Conservation (phyloP, 2,888 invertebrate species). For the Euplexia lucipara region DNA sequence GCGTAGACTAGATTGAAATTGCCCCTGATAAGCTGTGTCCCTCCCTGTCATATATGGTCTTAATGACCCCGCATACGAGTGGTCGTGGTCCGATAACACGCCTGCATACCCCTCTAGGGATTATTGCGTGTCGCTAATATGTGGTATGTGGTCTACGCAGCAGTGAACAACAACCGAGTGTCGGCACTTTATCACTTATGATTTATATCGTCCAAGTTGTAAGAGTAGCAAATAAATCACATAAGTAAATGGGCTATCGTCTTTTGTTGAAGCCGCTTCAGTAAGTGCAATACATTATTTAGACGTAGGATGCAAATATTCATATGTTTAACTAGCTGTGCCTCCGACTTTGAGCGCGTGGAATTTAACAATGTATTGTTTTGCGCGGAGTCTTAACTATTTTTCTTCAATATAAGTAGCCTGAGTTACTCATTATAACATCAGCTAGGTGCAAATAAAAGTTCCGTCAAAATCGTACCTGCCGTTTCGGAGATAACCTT, state of each 20-base stretch:
- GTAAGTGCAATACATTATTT: conserved; percentile 12
- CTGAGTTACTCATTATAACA: too few relatives aligned
- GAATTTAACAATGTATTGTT: too few relatives aligned
- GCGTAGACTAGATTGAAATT: not conserved
- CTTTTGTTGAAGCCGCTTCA: conserved; percentile 41
- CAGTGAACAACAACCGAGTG: conserved; percentile 47
- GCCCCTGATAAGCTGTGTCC: not conserved
- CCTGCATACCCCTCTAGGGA: conserved; percentile 25
- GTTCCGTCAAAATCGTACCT: too few relatives aligned
- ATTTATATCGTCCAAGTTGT: conserved; percentile 45
- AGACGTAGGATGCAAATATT: not conserved
- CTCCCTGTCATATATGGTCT: conserved; percentile 9
- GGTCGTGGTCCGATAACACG: conserved; percentile 24
- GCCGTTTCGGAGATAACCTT: too few relatives aligned
- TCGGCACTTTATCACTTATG: conserved; percentile 54
- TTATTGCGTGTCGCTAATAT: conserved; percentile 38
- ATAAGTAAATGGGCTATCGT: conserved; percentile 46
- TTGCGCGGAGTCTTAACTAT: too few relatives aligned
- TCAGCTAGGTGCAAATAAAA: too few relatives aligned
- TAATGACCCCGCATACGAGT: conserved; percentile 22
- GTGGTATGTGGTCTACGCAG: conserved; percentile 33
- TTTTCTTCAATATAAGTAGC: too few relatives aligned
- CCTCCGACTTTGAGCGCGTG: too few relatives aligned
- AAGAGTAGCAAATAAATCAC: conserved; percentile 47
- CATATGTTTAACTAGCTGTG: too few relatives aligned